These are phyloP conservation scores for Globicephala melas DNA, from an alignment of 2,113 vertebrate genomes.

Conservation along the genomic window DNA sequence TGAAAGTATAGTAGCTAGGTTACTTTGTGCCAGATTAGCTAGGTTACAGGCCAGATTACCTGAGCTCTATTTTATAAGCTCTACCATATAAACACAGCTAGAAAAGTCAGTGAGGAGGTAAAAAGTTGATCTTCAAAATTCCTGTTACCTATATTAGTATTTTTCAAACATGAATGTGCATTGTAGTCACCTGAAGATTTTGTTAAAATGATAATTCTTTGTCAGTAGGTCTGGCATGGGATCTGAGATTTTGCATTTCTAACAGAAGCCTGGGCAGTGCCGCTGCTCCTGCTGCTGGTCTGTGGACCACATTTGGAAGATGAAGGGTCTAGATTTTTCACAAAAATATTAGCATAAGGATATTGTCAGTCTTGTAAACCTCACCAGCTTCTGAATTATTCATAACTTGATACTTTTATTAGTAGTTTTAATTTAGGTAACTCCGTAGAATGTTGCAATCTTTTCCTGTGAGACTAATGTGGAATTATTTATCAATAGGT, in stretches of 20 bases:
- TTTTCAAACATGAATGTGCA: neutral
- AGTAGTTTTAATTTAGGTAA: conserved; percentile 19
- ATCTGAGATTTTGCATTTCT: neutral
- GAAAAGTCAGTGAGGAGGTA: neutral
- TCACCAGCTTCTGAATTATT: neutral
- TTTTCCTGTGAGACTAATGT: conserved; percentile 45
- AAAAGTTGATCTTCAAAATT: conserved; percentile 11
- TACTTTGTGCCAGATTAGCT: neutral
- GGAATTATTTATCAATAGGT: conserved; percentile 85
- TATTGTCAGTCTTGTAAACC: neutral
- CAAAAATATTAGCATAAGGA: neutral
- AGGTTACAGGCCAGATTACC: neutral
- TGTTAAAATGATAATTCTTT: neutral
- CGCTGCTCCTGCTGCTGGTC: neutral
- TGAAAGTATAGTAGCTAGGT: neutral
- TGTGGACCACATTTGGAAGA: neutral
- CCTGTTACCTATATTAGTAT: neutral
- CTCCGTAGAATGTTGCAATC: neutral
- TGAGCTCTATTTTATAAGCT: neutral
- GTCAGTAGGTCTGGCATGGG: neutral
- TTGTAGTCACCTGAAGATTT: neutral
- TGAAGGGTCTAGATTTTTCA: neutral
- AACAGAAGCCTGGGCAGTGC: neutral
- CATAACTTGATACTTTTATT: neutral
- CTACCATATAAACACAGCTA: neutral